Percentiles rank a stretch among this genome's conserved stretches.
These are phyloP conservation scores for Saccostrea cuccullata DNA, from an alignment of 1,140 invertebrate genomes.

Conservation along the genomic window DNA sequence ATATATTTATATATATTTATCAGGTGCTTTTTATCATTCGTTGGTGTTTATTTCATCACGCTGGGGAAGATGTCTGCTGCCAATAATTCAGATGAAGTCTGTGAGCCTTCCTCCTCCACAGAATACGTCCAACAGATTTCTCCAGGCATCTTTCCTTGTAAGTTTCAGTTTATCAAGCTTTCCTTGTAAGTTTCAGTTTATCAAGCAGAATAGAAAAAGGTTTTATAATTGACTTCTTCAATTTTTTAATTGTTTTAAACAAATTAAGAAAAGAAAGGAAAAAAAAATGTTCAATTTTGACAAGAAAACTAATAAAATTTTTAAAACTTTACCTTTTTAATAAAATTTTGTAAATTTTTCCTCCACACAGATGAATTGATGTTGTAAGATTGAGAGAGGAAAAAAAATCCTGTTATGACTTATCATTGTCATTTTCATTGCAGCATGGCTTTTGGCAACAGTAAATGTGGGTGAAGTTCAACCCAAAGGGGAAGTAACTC, in stretches of 20 bases:
- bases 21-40: slow-evolving; percentile 74
- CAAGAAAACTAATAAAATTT: too few species aligned
- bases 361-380: too few species aligned
- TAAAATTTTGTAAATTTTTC: too few species aligned
- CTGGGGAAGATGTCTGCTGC: slow-evolving; percentile 55
- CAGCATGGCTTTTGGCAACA: slow-evolving; percentile 73
- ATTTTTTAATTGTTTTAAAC: too few species aligned
- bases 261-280: too few species aligned
- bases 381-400: too few species aligned
- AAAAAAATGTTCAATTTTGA: too few species aligned
- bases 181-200: slow-evolving; percentile 63
- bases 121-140: slow-evolving; percentile 60
- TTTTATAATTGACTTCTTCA: too few species aligned
- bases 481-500: slow-evolving; percentile 65
- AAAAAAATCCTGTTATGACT: too few species aligned
- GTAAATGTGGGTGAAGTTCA: slow-evolving; percentile 73
- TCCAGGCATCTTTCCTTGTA: slow-evolving; percentile 69
- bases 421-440: background rate
- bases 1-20: slow-evolving; percentile 40
- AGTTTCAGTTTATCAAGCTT: slow-evolving; percentile 52
- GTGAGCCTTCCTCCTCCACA: slow-evolving; percentile 44
- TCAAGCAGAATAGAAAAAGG: too few species aligned
- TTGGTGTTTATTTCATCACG: slow-evolving; percentile 76
- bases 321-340: too few species aligned
- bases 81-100: slow-evolving; percentile 39